phyloP scores from a whole-genome alignment of 2,888 invertebrate species.

The Diaphora mendica region DNA sequence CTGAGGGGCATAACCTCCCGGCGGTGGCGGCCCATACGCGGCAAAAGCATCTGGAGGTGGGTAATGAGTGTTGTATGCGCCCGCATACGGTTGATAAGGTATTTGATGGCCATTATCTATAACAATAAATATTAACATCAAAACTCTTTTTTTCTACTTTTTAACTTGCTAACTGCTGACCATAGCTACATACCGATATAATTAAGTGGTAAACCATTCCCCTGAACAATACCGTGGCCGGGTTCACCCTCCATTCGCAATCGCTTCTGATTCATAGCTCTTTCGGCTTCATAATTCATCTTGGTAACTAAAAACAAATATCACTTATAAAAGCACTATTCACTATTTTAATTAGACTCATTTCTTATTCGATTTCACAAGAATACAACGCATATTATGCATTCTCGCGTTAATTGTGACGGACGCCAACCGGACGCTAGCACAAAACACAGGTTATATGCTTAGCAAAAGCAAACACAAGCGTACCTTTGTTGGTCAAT shows the following conservation, averaged over 20 bases:
- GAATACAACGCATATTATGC: slow-evolving; percentile 65
- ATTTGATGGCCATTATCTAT: slow-evolving; percentile 85
- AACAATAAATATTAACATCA: slow-evolving; percentile 52
- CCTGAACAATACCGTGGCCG: slow-evolving; percentile 84
- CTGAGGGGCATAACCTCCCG: slow-evolving; percentile 81
- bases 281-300: slow-evolving; percentile 85
- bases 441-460: slow-evolving; percentile 85
- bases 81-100: slow-evolving; percentile 83
- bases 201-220: slow-evolving; percentile 84
- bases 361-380: slow-evolving; percentile 58
- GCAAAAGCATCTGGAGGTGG: slow-evolving; percentile 83
- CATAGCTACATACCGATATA: slow-evolving; percentile 76
- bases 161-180: slow-evolving; percentile 43
- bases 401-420: slow-evolving; percentile 77
- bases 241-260: slow-evolving; percentile 85
- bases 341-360: slow-evolving; percentile 58
- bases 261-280: slow-evolving; percentile 85
- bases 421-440: slow-evolving; percentile 87
- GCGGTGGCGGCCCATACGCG: slow-evolving; percentile 81
- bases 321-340: slow-evolving; percentile 58
- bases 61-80: slow-evolving; percentile 84
- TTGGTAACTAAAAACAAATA: slow-evolving; percentile 82
- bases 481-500: slow-evolving; percentile 87
- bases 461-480: slow-evolving; percentile 83
- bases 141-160: slow-evolving; percentile 32